Conservation (phyloP, 2,113 vertebrate species). For the Lynx canadensis region DNA sequence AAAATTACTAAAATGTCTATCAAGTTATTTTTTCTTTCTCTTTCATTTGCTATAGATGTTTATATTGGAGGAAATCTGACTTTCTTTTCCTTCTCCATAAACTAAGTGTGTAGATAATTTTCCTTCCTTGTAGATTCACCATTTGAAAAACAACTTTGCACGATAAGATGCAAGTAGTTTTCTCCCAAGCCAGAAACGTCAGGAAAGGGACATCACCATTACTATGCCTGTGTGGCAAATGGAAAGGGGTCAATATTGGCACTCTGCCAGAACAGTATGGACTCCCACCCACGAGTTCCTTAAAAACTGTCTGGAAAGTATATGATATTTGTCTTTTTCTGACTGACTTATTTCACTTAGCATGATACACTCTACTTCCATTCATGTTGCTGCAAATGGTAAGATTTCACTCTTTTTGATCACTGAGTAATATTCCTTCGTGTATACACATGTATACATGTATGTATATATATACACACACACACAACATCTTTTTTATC, state of each 20-base stretch:
- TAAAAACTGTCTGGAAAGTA: not conserved
- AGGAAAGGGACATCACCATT: not conserved
- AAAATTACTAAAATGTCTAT: not conserved
- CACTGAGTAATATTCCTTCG: too few relatives aligned
- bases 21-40: not conserved
- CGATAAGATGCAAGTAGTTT: not conserved
- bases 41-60: not conserved
- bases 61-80: not conserved
- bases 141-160: conserved; percentile 32
- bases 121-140: not conserved
- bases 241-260: not conserved
- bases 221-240: not conserved
- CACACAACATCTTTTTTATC: too few relatives aligned
- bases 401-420: too few relatives aligned
- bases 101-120: not conserved
- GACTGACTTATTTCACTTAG: too few relatives aligned
- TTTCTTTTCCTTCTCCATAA: not conserved
- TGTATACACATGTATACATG: too few relatives aligned
- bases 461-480: too few relatives aligned
- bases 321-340: too few relatives aligned
- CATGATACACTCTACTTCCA: too few relatives aligned
- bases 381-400: too few relatives aligned
- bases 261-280: not conserved
- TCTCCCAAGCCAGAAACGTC: not conserved
- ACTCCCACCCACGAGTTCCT: not conserved